Percentiles rank a stretch among this genome's conserved stretches.
phyloP scores from a whole-genome alignment of 1,140 invertebrate genomes.

The Penaeus chinensis region DNA sequence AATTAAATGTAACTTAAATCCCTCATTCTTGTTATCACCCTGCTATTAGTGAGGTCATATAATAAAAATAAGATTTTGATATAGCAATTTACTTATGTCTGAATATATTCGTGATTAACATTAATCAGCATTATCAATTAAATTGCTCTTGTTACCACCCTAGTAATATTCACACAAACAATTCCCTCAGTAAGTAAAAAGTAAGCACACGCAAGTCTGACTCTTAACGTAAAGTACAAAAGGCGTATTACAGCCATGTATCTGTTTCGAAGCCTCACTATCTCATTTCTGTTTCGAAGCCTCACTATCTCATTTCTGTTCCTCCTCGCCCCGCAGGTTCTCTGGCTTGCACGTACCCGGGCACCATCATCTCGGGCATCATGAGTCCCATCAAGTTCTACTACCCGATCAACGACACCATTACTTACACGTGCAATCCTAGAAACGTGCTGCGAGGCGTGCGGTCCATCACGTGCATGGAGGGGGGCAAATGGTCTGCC shows the following conservation, averaged over 20 bases:
- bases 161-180: too few species aligned
- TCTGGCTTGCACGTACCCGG: slow-evolving; percentile 85
- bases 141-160: too few species aligned
- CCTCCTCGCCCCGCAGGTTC: slow-evolving; percentile 72
- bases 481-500: slow-evolving; percentile 87
- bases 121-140: too few species aligned
- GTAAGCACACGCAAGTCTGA: too few species aligned
- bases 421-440: slow-evolving; percentile 84
- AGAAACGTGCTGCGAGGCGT: slow-evolving; percentile 81
- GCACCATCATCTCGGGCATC: slow-evolving; percentile 83
- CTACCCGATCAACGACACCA: slow-evolving; percentile 86
- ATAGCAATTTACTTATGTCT: too few species aligned
- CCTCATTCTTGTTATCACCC: too few species aligned
- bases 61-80: too few species aligned
- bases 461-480: slow-evolving; percentile 80
- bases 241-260: neutral
- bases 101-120: too few species aligned
- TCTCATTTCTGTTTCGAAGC: neutral
- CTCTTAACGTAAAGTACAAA: neutral
- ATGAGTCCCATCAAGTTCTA: slow-evolving; percentile 89
- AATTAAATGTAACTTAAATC: too few species aligned
- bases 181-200: too few species aligned
- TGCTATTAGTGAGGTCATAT: too few species aligned
- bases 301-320: neutral
- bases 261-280: too few species aligned